Evolutionary conservation across 2,797 vertebrate species (phyloP).

Genomic region (Clamator glandarius): DNA sequence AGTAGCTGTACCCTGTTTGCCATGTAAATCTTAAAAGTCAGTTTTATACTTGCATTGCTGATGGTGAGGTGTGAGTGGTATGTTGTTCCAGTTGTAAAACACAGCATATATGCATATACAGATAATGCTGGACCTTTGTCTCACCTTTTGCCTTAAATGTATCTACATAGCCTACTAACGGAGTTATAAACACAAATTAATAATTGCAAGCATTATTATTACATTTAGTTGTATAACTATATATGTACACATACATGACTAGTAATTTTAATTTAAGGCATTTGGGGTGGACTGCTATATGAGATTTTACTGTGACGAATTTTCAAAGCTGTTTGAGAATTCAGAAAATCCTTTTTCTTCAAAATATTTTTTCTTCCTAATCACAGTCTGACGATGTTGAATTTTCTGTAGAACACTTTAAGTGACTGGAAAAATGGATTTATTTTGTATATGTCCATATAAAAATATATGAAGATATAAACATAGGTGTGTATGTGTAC

Average conservation of each 20-base stretch:
- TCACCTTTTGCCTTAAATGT: not conserved
- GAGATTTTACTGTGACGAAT: not conserved
- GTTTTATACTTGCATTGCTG: not conserved
- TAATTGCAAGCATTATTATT: not conserved
- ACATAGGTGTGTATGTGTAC: not conserved
- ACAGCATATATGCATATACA: fast-evolving
- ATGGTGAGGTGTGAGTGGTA: not conserved
- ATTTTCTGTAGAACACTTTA: not conserved
- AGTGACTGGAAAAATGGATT: not conserved
- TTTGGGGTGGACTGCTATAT: not conserved
- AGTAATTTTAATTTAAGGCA: not conserved
- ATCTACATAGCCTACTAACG: not conserved
- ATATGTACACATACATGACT: not conserved
- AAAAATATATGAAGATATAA: not conserved
- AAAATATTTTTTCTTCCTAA: not conserved
- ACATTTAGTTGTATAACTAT: not conserved
- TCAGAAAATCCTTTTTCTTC: not conserved
- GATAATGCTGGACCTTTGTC: not conserved
- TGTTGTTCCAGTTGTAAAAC: not conserved
- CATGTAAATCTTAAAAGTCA: not conserved
- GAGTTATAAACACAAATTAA: not conserved
- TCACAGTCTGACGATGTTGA: not conserved
- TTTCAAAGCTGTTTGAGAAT: not conserved
- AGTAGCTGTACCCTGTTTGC: not conserved
- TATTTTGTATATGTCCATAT: not conserved